A percentile compares a stretch with the other conserved stretches of the same genome.
Evolutionary conservation across 2,888 invertebrate species (phyloP).

Genomic region (Acrobasis consociella): DNA sequence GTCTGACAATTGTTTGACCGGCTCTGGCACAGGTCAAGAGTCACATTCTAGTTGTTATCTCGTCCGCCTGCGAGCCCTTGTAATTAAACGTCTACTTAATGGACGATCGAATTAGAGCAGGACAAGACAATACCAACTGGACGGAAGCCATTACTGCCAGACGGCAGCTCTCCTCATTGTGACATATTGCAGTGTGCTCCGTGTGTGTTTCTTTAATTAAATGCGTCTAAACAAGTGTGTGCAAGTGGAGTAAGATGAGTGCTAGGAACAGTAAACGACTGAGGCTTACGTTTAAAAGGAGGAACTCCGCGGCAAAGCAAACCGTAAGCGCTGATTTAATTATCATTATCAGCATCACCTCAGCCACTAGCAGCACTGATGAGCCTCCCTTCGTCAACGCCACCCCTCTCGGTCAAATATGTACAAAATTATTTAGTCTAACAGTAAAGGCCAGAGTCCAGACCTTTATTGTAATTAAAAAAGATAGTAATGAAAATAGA

Average conservation of each 20-base stretch:
- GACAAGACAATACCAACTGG: slow-evolving; percentile 57
- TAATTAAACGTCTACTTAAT: slow-evolving; percentile 38
- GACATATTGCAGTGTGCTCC: slow-evolving; percentile 45
- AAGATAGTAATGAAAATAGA: too few species aligned
- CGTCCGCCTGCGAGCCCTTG: slow-evolving; percentile 20
- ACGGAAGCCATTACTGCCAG: slow-evolving; percentile 57
- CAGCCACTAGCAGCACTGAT: too few species aligned
- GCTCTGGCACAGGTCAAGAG: slow-evolving; percentile 4
- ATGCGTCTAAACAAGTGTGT: neutral
- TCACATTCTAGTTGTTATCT: slow-evolving; percentile 20
- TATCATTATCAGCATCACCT: too few species aligned
- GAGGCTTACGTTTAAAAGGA: slow-evolving; percentile 34
- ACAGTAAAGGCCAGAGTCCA: too few species aligned
- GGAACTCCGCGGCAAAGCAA: slow-evolving; percentile 34
- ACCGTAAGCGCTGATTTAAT: slow-evolving; percentile 34
- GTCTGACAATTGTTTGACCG: too few species aligned
- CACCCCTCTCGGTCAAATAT: too few species aligned
- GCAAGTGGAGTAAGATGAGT: slow-evolving; percentile 25
- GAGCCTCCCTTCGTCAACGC: too few species aligned
- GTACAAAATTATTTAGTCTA: neutral
- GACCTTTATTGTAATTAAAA: too few species aligned
- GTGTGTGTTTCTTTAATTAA: slow-evolving; percentile 1
- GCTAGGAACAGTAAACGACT: slow-evolving; percentile 28
- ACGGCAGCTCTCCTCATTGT: slow-evolving; percentile 54
- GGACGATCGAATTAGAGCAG: slow-evolving; percentile 67